Percentiles rank a stretch among this genome's conserved stretches.
These are phyloP conservation scores for Aix galericulata DNA, from an alignment of 2,113 vertebrate genomes.

Conservation along the genomic window DNA sequence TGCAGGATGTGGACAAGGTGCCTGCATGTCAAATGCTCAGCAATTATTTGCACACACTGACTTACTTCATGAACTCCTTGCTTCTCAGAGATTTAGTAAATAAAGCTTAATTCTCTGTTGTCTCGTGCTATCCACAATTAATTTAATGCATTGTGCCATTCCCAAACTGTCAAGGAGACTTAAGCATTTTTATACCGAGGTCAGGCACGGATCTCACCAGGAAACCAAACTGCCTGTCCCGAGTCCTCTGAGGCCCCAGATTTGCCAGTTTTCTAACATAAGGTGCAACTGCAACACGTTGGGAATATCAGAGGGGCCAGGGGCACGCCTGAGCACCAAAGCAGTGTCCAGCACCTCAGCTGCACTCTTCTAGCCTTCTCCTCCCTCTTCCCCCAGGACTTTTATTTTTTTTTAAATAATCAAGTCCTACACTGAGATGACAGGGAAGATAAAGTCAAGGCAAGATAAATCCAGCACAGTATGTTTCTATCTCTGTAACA, in stretches of 20 bases:
- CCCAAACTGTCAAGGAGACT: not conserved
- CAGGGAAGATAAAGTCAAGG: slow-evolving; percentile 11
- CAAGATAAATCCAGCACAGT: slow-evolving; percentile 20
- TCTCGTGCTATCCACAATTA: not conserved
- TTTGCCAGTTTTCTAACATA: not conserved
- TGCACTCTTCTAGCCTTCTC: not conserved
- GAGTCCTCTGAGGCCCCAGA: not conserved
- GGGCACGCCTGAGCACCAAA: rapidly evolving
- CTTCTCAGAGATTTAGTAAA: not conserved
- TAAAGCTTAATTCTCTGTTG: not conserved
- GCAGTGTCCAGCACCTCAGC: not conserved
- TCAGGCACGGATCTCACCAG: rapidly evolving
- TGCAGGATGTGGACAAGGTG: rapidly evolving
- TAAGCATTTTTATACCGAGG: rapidly evolving
- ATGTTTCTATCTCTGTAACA: slow-evolving; percentile 32
- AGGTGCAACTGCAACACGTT: not conserved
- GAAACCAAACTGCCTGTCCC: not conserved
- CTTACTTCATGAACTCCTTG: not conserved
- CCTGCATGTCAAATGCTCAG: not conserved
- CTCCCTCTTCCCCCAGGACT: not conserved
- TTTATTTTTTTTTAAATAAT: not conserved
- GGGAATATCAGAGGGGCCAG: not conserved
- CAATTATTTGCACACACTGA: not conserved
- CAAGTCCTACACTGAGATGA: not conserved
- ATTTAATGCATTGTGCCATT: rapidly evolving